A percentile compares a stretch with the other conserved stretches of the same genome.
Evolutionary conservation across 2,113 vertebrate genomes (phyloP).

Genomic region (Hyla sarda): DNA sequence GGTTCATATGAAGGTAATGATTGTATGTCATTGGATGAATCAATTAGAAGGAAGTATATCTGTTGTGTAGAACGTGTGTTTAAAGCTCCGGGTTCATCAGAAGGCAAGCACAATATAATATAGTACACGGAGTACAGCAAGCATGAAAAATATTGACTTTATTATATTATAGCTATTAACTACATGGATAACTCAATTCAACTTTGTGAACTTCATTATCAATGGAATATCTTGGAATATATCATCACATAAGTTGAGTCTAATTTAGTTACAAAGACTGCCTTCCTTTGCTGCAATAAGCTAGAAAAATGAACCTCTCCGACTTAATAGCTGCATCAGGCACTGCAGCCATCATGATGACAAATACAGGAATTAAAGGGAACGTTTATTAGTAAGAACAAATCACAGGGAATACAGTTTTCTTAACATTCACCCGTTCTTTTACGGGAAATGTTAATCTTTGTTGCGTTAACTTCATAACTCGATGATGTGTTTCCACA

Average conservation of each 20-base stretch:
- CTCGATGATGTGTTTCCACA: not conserved
- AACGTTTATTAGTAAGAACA: constrained; percentile 18
- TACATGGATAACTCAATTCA: constrained; percentile 60
- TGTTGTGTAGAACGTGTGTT: not conserved
- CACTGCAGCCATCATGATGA: constrained; percentile 60
- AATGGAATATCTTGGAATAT: constrained; percentile 58
- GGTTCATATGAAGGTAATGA: not conserved
- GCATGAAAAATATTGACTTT: constrained; percentile 60
- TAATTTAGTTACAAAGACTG: constrained; percentile 61
- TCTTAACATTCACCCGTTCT: constrained; percentile 12
- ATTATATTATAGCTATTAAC: constrained; percentile 48
- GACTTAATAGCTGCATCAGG: constrained; percentile 55
- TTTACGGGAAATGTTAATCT: constrained; percentile 34
- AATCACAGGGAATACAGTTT: constrained; percentile 31
- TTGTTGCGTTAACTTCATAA: not conserved
- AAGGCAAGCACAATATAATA: constrained; percentile 7
- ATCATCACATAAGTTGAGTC: constrained; percentile 59
- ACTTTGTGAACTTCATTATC: constrained; percentile 57
- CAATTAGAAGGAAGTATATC: not conserved
- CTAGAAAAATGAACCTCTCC: constrained; percentile 60
- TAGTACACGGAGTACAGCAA: constrained; percentile 19
- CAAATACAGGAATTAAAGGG: constrained; percentile 58
- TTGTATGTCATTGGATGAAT: not conserved
- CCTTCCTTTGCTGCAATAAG: constrained; percentile 50
- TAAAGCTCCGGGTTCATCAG: not conserved